Evolutionary conservation across 1,140 invertebrate genomes (phyloP).

Genomic region (Drosophila prosaltans): DNA sequence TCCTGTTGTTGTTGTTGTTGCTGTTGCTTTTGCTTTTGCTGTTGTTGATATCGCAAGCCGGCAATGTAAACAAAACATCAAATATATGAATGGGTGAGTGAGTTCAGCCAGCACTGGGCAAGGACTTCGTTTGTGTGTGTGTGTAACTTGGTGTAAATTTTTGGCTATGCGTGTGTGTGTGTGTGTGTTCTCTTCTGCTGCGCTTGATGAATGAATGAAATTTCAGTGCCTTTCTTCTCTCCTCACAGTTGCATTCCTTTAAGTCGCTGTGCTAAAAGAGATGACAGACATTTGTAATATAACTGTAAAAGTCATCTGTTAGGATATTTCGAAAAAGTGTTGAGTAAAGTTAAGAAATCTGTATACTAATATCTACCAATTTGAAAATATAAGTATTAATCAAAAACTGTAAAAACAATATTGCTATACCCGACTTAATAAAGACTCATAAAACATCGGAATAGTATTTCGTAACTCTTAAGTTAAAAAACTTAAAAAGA

Average conservation of each 20-base stretch:
- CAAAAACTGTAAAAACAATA: too few relatives aligned
- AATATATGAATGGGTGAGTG: slow-evolving; percentile 69
- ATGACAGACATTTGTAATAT: background rate
- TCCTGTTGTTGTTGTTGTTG: slow-evolving; percentile 5
- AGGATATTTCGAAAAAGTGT: background rate
- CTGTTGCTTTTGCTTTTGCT: background rate
- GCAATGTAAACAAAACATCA: slow-evolving; percentile 79
- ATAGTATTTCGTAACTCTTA: too few relatives aligned
- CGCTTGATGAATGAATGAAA: slow-evolving; percentile 64
- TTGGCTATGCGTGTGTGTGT: slow-evolving; percentile 36
- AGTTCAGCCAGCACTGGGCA: slow-evolving; percentile 30
- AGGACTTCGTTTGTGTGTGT: background rate
- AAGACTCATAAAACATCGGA: too few relatives aligned
- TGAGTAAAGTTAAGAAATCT: too few relatives aligned
- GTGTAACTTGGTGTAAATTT: slow-evolving; percentile 16
- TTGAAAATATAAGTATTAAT: too few relatives aligned
- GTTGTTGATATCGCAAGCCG: slow-evolving; percentile 53
- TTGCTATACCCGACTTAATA: too few relatives aligned
- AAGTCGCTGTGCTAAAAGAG: background rate
- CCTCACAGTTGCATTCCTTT: background rate
- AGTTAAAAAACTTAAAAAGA: too few relatives aligned
- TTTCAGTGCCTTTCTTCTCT: slow-evolving; percentile 3
- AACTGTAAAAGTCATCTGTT: slow-evolving; percentile 1
- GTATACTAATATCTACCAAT: too few relatives aligned
- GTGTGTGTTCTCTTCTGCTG: slow-evolving; percentile 35